Percentiles rank a stretch among this genome's conserved stretches.
phyloP scores from a whole-genome alignment of 2,888 invertebrate genomes.

The Aethes cnicana region DNA sequence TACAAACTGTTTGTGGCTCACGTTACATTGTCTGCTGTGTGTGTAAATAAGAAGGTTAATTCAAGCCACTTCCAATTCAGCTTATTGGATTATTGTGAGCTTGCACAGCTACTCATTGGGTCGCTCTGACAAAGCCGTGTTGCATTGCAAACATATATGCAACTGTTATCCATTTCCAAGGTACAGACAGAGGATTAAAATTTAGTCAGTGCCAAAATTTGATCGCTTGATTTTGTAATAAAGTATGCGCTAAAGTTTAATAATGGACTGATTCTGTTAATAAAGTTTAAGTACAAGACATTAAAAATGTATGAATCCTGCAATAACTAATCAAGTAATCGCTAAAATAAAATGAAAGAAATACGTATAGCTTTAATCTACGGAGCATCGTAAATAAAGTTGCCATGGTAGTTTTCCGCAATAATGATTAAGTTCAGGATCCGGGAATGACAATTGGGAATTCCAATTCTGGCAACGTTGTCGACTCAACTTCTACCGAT shows the following conservation, averaged over 20 bases:
- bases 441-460: conserved; percentile 24
- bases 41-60: conserved; percentile 55
- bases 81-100: conserved; percentile 55
- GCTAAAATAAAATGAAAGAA: too few species aligned
- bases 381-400: too few species aligned
- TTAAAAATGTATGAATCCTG: too few species aligned
- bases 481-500: conserved; percentile 15
- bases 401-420: background rate
- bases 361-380: background rate
- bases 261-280: too few species aligned
- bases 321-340: too few species aligned
- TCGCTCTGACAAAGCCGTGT: conserved; percentile 34
- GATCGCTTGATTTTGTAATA: too few species aligned
- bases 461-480: conserved; percentile 23
- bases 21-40: conserved; percentile 30
- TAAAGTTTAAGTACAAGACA: too few species aligned
- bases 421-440: conserved; percentile 13
- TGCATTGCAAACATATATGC: conserved; percentile 32
- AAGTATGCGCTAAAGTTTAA: too few species aligned
- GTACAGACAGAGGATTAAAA: too few species aligned
- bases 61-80: conserved; percentile 56
- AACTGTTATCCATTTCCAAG: background rate
- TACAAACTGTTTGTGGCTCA: conserved; percentile 12
- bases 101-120: conserved; percentile 11
- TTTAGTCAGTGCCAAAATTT: too few species aligned